A percentile compares a stretch with the other conserved stretches of the same genome.
phyloP scores from a whole-genome alignment of 64 coral and sea anemone species.

The Cladopsammia gracilis region DNA sequence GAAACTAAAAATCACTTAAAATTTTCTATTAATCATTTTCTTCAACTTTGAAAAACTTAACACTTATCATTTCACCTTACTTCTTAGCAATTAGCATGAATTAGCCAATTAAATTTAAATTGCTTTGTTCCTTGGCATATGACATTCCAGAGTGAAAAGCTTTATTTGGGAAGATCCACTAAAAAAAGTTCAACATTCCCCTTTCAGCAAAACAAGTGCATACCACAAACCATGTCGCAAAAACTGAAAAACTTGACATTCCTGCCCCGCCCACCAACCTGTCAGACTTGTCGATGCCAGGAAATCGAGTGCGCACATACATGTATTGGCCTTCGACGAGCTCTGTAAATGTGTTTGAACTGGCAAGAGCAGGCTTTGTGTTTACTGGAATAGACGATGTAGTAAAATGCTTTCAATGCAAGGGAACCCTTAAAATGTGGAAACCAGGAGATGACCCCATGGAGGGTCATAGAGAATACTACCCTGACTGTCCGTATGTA shows the following conservation, averaged over 20 bases:
- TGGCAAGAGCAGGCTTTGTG: conserved; percentile 94
- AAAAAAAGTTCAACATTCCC: conserved; percentile 6
- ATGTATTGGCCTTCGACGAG: conserved; percentile 95
- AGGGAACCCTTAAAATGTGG: conserved; percentile 97
- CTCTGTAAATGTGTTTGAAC: conserved; percentile 95
- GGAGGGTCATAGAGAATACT: conserved; percentile 87
- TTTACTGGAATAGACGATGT: conserved; percentile 95
- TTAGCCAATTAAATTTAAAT: no score
- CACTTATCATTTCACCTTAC: no score
- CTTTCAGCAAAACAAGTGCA: conserved; percentile 57
- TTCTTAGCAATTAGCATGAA: no score
- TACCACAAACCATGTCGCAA: conserved; percentile 52
- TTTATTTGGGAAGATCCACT: not conserved
- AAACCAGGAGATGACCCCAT: conserved; percentile 91
- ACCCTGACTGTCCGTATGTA: conserved; percentile 85
- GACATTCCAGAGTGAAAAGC: no score
- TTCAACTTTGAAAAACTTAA: no score
- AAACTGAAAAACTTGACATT: conserved; percentile 24
- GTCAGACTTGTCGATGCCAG: conserved; percentile 64
- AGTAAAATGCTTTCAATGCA: conserved; percentile 95
- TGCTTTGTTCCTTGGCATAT: no score
- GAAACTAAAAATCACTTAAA: no score
- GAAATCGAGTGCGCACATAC: conserved; percentile 88
- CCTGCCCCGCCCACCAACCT: conserved; percentile 3
- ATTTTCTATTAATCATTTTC: no score